Conservation (phyloP, 2,888 invertebrate species). For the Chironomus tentans region DNA sequence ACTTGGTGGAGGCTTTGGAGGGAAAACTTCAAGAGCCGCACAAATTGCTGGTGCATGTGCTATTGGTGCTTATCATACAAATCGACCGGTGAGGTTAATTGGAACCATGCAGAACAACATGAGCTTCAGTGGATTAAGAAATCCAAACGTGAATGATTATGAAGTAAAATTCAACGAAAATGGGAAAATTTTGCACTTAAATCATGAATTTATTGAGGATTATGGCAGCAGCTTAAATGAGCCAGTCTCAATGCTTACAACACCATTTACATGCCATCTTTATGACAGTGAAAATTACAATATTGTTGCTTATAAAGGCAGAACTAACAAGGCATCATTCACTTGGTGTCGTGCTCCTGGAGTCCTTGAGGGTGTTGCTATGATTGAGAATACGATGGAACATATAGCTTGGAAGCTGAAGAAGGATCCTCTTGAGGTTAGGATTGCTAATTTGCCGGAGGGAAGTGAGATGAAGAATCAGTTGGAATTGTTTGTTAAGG, state of each 20-base stretch:
- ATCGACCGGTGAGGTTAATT: constrained; percentile 55
- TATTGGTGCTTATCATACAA: constrained; percentile 49
- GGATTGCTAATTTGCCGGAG: constrained; percentile 45
- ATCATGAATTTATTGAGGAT: constrained; percentile 47
- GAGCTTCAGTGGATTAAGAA: constrained; percentile 51
- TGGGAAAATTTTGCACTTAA: constrained; percentile 57
- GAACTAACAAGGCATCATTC: constrained; percentile 28
- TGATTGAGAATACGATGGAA: constrained; percentile 58
- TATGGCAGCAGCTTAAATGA: constrained; percentile 43
- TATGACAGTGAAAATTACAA: background rate
- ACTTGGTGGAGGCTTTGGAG: constrained; percentile 60
- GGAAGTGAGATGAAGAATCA: constrained; percentile 28
- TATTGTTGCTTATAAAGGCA: background rate
- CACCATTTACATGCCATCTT: background rate
- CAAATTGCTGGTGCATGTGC: constrained; percentile 54
- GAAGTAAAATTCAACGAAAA: constrained; percentile 52
- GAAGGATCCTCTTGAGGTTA: constrained; percentile 51
- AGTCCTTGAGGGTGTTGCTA: constrained; percentile 49
- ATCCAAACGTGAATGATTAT: constrained; percentile 46
- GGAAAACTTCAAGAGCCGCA: constrained; percentile 52
- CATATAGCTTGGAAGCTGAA: constrained; percentile 49
- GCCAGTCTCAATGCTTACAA: background rate
- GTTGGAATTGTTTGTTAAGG: constrained; percentile 26
- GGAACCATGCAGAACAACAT: constrained; percentile 55
- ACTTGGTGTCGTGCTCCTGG: constrained; percentile 35